These are phyloP conservation scores for Allygus modestus DNA, from an alignment of 2,888 invertebrate genomes.

Conservation along the genomic window DNA sequence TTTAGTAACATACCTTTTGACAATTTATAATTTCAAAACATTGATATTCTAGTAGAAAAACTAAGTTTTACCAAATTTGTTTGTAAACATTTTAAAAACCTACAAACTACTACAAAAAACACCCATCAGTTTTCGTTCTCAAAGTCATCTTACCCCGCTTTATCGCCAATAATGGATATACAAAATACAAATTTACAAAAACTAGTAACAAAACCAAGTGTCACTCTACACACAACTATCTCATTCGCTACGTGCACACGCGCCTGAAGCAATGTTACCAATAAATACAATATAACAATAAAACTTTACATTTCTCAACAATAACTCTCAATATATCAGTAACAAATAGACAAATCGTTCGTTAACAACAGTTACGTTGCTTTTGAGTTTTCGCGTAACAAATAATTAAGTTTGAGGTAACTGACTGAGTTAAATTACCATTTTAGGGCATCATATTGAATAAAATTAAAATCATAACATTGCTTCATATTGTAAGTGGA, in stretches of 20 bases:
- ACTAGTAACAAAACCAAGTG: slow-evolving; percentile 55
- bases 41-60: too few species aligned
- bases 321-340: slow-evolving; percentile 25
- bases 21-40: too few species aligned
- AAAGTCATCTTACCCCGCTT: slow-evolving; percentile 62
- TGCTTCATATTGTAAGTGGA: slow-evolving; percentile 24
- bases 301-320: slow-evolving; percentile 32
- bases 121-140: slow-evolving; percentile 57
- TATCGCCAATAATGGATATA: slow-evolving; percentile 64
- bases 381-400: not conserved
- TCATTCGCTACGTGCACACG: slow-evolving; percentile 52
- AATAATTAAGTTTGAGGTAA: not conserved
- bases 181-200: slow-evolving; percentile 65
- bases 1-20: too few species aligned
- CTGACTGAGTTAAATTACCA: not conserved
- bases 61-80: too few species aligned
- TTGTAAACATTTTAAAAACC: slow-evolving; percentile 28
- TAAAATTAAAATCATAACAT: slow-evolving; percentile 17
- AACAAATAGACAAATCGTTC: slow-evolving; percentile 23
- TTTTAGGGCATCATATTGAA: not conserved
- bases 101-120: slow-evolving; percentile 54
- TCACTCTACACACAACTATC: slow-evolving; percentile 51
- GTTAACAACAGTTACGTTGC: not conserved
- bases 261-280: slow-evolving; percentile 33
- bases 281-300: slow-evolving; percentile 12